Evolutionary conservation across 2,888 invertebrate genomes (phyloP), one percentile per base, ranked within the genome.

Genomic region (Brenthis ino): DNA sequence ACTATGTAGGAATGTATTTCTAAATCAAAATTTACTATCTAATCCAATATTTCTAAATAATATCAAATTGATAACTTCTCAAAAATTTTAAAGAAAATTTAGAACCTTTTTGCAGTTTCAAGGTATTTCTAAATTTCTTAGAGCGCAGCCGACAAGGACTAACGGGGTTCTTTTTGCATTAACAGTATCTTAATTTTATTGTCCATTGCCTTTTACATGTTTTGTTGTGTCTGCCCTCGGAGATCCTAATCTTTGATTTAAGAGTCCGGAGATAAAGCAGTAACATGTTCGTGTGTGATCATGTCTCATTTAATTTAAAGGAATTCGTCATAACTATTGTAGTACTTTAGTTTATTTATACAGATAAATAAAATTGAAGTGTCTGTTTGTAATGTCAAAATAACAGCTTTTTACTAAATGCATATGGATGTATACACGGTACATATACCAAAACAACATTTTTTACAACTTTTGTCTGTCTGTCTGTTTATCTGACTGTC

Each of bases 191-290:
- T 73, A 79, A 79, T 79, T 79, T 79, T 77, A 75, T 79, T 80
- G 78, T 81, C 77, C 81, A 83, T 79, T 79, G 78, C 77, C 74
- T 82, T 78, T 79, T 78, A 74, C 73, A 73, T 67, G 79, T 84
- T 81, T 82, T 83, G 80, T 85, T 83, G 78, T 83, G 85, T 85
- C 84, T 84, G 85, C 80, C 76, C 75, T 77, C 76, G 75, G 77
- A 81, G 84, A 83, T 85, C 78, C 77, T 80, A 78, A 82, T 82
- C 82, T 83, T 83, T 84, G 82, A 84, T 85, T 86, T 85, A 85
- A 79, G 75, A 75, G 77, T 71, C 76, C 72, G 70, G 66, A 74
- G 75, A 76, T 79, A 76, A 74, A 72, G 71, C 60, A 50, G 48
- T 50, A 56, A 48, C 55, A 72, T 69, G 55, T 69, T 72, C 61